Percentiles rank a stretch among this genome's conserved stretches.
Evolutionary conservation across 2,113 vertebrate genomes (phyloP).

Genomic region (Pseudopodoces humilis): DNA sequence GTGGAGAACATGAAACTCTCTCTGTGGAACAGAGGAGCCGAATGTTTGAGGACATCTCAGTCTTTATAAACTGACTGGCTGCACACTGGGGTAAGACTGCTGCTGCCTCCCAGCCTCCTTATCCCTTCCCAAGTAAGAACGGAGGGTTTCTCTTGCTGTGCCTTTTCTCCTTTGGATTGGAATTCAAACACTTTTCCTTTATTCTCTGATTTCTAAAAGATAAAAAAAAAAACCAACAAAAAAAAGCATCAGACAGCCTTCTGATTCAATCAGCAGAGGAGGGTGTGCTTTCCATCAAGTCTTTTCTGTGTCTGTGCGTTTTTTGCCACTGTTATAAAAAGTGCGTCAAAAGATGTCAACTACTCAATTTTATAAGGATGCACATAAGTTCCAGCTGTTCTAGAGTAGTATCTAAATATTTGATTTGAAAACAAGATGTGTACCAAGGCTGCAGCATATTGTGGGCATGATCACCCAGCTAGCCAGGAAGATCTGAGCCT

Average conservation of each 20-base stretch:
- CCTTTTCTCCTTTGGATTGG: neutral
- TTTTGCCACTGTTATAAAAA: slow-evolving; percentile 1
- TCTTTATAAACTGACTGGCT: neutral
- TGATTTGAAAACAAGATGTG: slow-evolving; percentile 25
- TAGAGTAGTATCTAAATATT: slow-evolving; percentile 38
- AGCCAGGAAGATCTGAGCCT: neutral
- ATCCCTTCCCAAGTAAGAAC: neutral
- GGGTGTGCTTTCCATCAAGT: neutral
- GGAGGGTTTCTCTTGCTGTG: neutral
- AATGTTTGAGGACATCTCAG: neutral
- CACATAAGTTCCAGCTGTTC: slow-evolving; percentile 46
- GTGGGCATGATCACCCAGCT: neutral
- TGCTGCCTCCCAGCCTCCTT: neutral
- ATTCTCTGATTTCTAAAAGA: neutral
- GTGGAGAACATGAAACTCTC: neutral
- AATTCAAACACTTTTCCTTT: neutral
- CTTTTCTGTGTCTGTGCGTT: neutral
- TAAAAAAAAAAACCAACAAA: neutral
- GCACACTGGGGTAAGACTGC: neutral
- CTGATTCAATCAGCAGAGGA: neutral
- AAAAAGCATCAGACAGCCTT: neutral
- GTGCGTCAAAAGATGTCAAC: neutral
- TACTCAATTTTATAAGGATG: slow-evolving; percentile 31
- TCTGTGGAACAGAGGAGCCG: neutral
- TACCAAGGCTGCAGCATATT: neutral